phyloP scores from a whole-genome alignment of 2,113 vertebrate genomes.

The Sitta europaea region DNA sequence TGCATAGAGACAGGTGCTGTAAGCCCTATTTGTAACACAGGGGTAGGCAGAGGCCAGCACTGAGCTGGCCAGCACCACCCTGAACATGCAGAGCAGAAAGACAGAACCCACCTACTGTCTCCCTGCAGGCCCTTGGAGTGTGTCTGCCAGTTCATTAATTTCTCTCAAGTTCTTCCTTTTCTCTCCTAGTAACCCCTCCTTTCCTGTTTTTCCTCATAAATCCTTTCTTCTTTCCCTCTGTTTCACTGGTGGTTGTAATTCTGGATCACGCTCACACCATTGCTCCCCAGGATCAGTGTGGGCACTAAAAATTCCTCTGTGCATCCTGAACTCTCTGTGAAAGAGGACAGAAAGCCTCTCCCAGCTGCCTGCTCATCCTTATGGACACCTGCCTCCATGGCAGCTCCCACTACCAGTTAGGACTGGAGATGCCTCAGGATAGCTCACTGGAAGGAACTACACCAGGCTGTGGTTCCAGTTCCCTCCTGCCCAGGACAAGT shows the following conservation, averaged over 20 bases:
- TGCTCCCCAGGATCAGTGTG: neutral
- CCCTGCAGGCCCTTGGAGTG: neutral
- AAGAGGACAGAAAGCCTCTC: neutral
- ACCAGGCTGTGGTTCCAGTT: neutral
- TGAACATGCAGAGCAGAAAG: neutral
- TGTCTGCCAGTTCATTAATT: neutral
- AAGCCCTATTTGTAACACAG: fast-evolving
- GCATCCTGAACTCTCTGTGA: neutral
- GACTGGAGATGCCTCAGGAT: neutral
- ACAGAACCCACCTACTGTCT: neutral
- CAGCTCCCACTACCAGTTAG: neutral
- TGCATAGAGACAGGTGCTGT: neutral
- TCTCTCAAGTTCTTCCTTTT: neutral
- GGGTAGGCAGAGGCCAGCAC: neutral
- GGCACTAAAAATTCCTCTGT: neutral
- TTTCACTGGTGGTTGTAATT: neutral
- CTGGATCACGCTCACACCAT: neutral
- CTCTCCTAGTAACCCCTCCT: neutral
- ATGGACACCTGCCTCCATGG: neutral
- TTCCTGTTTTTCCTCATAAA: neutral
- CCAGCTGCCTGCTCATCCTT: neutral
- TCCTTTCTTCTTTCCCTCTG: neutral
- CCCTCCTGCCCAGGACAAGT: neutral
- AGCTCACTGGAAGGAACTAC: neutral
- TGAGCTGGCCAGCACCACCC: neutral